phyloP scores from a whole-genome alignment of 2,888 invertebrate genomes.

The Scaptomyza cyrtandrae region DNA sequence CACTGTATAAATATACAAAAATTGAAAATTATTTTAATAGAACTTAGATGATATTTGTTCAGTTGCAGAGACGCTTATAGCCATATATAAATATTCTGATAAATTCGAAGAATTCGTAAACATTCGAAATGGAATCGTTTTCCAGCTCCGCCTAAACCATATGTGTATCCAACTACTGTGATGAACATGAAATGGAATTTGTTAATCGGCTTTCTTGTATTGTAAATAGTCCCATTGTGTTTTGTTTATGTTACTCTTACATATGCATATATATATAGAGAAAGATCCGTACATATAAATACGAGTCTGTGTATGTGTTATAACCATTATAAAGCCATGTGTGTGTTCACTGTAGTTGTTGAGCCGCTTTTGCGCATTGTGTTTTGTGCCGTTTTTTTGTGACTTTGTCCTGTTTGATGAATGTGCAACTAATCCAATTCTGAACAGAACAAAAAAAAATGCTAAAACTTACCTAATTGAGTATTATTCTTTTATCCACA shows the following conservation, averaged over 20 bases:
- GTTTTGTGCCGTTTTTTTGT: slow-evolving; percentile 58
- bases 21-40: slow-evolving; percentile 6
- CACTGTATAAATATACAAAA: slow-evolving; percentile 7
- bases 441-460: slow-evolving; percentile 46
- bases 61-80: slow-evolving; percentile 4
- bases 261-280: background rate
- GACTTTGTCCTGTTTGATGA: slow-evolving; percentile 60
- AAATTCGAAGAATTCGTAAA: background rate
- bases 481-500: slow-evolving; percentile 77
- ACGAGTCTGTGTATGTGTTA: slow-evolving; percentile 22
- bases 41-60: slow-evolving; percentile 13
- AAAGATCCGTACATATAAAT: background rate
- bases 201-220: slow-evolving; percentile 12
- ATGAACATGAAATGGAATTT: slow-evolving; percentile 5
- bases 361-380: slow-evolving; percentile 40
- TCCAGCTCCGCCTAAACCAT: background rate
- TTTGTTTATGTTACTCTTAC: slow-evolving; percentile 23
- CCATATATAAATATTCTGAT: background rate
- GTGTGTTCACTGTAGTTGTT: slow-evolving; percentile 58
- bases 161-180: background rate
- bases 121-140: slow-evolving; percentile 2
- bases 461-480: slow-evolving; percentile 74
- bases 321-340: slow-evolving; percentile 31
- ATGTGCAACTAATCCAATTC: slow-evolving; percentile 63
- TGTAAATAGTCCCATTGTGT: slow-evolving; percentile 30